These are phyloP conservation scores for Lithosia quadra DNA, from an alignment of 2,888 invertebrate genomes.

Conservation along the genomic window DNA sequence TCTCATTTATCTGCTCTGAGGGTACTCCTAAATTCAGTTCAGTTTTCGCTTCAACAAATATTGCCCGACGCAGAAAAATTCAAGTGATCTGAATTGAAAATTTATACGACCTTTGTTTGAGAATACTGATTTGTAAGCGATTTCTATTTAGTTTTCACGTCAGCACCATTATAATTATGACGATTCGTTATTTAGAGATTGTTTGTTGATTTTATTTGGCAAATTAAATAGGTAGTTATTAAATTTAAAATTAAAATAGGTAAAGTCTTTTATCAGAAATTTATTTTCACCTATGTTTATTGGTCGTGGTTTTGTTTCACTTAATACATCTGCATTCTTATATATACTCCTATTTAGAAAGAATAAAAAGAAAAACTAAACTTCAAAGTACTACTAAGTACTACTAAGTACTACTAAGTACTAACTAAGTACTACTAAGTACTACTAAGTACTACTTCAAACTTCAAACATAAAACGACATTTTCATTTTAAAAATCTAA, in stretches of 20 bases:
- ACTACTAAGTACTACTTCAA: no score
- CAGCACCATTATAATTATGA: not conserved
- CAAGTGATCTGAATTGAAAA: constrained; percentile 7
- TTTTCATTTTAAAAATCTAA: no score
- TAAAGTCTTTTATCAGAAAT: not conserved
- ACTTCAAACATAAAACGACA: no score
- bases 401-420: no score
- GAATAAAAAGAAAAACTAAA: no score
- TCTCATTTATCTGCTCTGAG: constrained; percentile 4
- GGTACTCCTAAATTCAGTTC: constrained; percentile 5
- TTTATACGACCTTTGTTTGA: constrained; percentile 4
- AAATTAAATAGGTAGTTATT: not conserved
- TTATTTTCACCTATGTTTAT: not conserved
- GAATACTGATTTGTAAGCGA: constrained; percentile 5
- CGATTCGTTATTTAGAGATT: not conserved
- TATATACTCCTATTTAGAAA: no score
- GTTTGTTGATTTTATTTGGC: not conserved
- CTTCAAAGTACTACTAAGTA: no score
- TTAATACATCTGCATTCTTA: no score
- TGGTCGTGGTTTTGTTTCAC: no score
- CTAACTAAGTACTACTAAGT: no score
- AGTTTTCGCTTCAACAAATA: constrained; percentile 10
- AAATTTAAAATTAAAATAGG: no score
- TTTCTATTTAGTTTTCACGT: not conserved
- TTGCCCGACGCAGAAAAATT: constrained; percentile 7